phyloP scores from a whole-genome alignment of 2,113 vertebrate species.

The Chamaea fasciata region DNA sequence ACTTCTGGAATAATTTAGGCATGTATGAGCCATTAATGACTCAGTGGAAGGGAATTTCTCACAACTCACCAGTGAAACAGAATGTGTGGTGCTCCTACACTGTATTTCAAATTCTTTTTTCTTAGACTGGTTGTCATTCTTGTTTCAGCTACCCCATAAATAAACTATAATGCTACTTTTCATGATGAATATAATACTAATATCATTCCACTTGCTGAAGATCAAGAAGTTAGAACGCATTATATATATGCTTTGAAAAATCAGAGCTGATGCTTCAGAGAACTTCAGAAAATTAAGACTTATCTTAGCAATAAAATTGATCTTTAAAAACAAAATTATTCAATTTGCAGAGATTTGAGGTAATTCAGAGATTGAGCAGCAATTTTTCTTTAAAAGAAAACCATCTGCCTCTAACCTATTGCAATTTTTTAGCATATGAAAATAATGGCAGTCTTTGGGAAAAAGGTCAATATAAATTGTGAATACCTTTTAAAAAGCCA shows the following conservation, averaged over 20 bases:
- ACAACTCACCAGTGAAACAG: neutral
- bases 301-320: neutral
- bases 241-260: neutral
- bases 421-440: neutral
- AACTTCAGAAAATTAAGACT: neutral
- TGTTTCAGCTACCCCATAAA: neutral
- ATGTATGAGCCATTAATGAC: neutral
- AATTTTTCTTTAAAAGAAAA: neutral
- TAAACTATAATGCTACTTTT: neutral
- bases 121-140: neutral
- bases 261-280: neutral
- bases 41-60: neutral
- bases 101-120: neutral
- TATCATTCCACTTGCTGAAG: neutral
- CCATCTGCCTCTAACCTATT: neutral
- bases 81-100: neutral
- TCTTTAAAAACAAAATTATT: neutral
- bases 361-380: neutral
- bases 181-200: neutral
- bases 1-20: slow-evolving; percentile 1
- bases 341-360: neutral
- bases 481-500: neutral
- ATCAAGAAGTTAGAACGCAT: neutral
- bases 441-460: neutral
- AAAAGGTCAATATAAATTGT: neutral